phyloP scores from a whole-genome alignment of 2,888 invertebrate genomes.

The Tetragonula carbonaria region DNA sequence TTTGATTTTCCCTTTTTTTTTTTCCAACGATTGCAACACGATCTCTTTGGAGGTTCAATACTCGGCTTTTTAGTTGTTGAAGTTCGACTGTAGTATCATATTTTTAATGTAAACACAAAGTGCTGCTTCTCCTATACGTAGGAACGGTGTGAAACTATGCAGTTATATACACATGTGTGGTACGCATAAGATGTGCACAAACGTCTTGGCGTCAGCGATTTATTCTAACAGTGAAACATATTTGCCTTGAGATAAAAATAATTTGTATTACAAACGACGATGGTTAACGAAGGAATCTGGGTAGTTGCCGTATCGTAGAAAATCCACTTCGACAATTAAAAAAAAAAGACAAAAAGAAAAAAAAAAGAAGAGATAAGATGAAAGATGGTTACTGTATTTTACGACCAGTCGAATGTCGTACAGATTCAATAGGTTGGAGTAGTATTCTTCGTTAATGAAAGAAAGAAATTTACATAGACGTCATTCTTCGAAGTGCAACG shows the following conservation, averaged over 20 bases:
- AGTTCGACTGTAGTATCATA: constrained; percentile 9
- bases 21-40: neutral
- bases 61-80: neutral
- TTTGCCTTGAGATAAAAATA: constrained; percentile 68
- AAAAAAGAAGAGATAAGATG: neutral
- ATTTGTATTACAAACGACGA: constrained; percentile 43
- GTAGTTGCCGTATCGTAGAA: constrained; percentile 22
- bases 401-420: constrained; percentile 8
- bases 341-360: neutral
- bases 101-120: constrained; percentile 51
- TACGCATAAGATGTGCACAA: constrained; percentile 19
- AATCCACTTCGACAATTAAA: neutral
- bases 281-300: constrained; percentile 15
- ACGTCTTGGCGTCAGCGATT: constrained; percentile 41
- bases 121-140: constrained; percentile 47
- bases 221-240: constrained; percentile 67
- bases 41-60: constrained; percentile 3
- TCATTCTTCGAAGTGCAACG: constrained; percentile 38
- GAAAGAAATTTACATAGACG: neutral
- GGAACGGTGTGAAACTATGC: constrained; percentile 29
- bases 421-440: neutral
- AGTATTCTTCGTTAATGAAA: constrained; percentile 12
- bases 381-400: constrained; percentile 9
- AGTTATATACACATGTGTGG: constrained; percentile 17
- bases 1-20: neutral